Conservation (phyloP, 2,888 invertebrate genomes). For the Enoplolaimus lenunculus region DNA sequence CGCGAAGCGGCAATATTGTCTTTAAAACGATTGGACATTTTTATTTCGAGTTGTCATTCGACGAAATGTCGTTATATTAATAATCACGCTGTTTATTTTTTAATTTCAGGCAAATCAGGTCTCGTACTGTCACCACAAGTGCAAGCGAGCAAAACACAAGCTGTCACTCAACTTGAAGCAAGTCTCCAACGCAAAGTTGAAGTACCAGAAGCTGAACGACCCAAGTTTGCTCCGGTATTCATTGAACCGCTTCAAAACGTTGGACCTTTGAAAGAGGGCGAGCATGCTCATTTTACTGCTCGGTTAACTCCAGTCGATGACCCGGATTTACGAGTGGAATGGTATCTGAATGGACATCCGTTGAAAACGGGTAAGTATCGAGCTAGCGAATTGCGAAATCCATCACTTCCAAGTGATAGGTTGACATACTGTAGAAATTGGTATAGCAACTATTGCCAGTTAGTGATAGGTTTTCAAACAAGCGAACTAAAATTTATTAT, state of each 20-base stretch:
- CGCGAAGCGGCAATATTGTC: too few relatives aligned
- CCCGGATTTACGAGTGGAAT: constrained; percentile 45
- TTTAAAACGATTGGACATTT: too few relatives aligned
- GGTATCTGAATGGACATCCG: constrained; percentile 81
- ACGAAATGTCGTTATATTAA: too few relatives aligned
- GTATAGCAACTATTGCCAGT: too few relatives aligned
- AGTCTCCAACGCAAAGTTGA: constrained; percentile 28
- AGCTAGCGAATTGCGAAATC: too few relatives aligned
- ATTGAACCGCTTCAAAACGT: constrained; percentile 38
- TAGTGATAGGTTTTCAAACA: too few relatives aligned
- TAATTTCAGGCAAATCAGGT: constrained; percentile 31
- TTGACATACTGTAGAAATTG: too few relatives aligned
- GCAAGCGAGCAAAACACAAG: constrained; percentile 30
- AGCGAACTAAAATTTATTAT: too few relatives aligned
- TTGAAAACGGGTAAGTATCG: constrained; percentile 57
- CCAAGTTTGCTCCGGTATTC: constrained; percentile 33
- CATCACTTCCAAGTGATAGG: too few relatives aligned
- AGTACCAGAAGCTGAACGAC: background rate
- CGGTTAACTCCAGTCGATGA: constrained; percentile 23
- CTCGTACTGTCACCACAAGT: constrained; percentile 33
- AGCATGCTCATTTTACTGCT: constrained; percentile 37
- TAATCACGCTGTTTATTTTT: too few relatives aligned
- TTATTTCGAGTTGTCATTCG: too few relatives aligned
- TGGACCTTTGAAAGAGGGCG: constrained; percentile 33
- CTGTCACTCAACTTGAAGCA: constrained; percentile 36